phyloP scores from a whole-genome alignment of 1,140 invertebrate species.

The Cryptotermes secundus region DNA sequence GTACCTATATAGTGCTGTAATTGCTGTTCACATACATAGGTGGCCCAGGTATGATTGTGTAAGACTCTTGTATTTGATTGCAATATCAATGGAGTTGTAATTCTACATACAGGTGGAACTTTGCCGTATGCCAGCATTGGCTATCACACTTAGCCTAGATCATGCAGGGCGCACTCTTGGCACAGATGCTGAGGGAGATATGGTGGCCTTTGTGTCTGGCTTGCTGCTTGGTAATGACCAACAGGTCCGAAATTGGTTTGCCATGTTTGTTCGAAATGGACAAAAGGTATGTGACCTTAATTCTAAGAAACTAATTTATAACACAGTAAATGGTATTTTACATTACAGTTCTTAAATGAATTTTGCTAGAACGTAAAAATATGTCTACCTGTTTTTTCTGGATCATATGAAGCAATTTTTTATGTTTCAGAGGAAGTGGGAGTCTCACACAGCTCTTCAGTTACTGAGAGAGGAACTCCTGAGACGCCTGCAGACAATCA shows the following conservation, averaged over 20 bases:
- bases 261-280: slow-evolving; percentile 83
- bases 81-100: not conserved
- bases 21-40: no score
- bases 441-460: slow-evolving; percentile 69
- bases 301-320: not conserved
- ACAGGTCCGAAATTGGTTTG: slow-evolving; percentile 87
- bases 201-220: slow-evolving; percentile 86
- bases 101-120: slow-evolving; percentile 63
- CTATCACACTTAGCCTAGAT: slow-evolving; percentile 75
- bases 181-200: slow-evolving; percentile 46
- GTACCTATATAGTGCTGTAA: not conserved
- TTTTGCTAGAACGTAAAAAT: no score
- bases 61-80: not conserved
- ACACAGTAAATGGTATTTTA: no score
- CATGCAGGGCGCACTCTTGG: slow-evolving; percentile 42
- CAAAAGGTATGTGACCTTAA: slow-evolving; percentile 65
- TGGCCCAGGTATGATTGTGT: not conserved
- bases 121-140: slow-evolving; percentile 84
- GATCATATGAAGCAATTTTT: slow-evolving; percentile 28
- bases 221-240: slow-evolving; percentile 88
- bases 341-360: not conserved
- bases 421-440: slow-evolving; percentile 64
- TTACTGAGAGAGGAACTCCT: slow-evolving; percentile 78
- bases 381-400: slow-evolving; percentile 18
- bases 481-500: slow-evolving; percentile 61